A percentile compares a stretch with the other conserved stretches of the same genome.
These are phyloP conservation scores for Cheilosia variabilis DNA, from an alignment of 2,888 invertebrate genomes.

Conservation along the genomic window DNA sequence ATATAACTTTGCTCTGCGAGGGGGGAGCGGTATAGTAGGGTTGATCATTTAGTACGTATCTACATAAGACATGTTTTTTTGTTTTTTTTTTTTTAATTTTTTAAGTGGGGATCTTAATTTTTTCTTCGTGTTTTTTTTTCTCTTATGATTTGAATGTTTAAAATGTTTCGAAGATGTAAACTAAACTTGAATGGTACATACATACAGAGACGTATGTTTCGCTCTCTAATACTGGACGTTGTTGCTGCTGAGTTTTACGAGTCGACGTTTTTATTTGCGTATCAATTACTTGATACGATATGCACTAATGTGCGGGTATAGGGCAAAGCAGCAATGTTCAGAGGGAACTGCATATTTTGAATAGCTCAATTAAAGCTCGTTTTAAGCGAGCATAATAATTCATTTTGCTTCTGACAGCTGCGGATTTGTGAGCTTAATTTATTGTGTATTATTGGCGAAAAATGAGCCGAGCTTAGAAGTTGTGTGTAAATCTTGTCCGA, in stretches of 20 bases:
- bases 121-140: constrained; percentile 11
- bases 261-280: constrained; percentile 68
- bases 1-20: background rate
- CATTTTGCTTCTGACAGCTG: background rate
- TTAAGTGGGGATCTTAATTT: constrained; percentile 41
- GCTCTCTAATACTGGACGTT: constrained; percentile 37
- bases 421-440: background rate
- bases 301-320: constrained; percentile 40
- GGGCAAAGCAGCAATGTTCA: constrained; percentile 34
- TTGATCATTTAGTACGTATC: constrained; percentile 57
- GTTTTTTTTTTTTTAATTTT: constrained; percentile 22
- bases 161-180: constrained; percentile 56
- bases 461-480: too few relatives aligned
- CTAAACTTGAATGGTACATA: constrained; percentile 47
- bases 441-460: background rate
- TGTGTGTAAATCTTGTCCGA: too few relatives aligned
- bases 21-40: constrained; percentile 26
- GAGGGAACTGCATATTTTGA: background rate
- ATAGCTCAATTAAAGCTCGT: background rate
- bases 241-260: constrained; percentile 53
- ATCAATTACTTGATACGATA: constrained; percentile 68
- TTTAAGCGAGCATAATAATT: background rate
- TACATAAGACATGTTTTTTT: constrained; percentile 22
- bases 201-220: constrained; percentile 13
- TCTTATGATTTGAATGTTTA: constrained; percentile 44